These are phyloP conservation scores for Dicranocentrus wangi DNA, from an alignment of 2,888 invertebrate species.

Conservation along the genomic window DNA sequence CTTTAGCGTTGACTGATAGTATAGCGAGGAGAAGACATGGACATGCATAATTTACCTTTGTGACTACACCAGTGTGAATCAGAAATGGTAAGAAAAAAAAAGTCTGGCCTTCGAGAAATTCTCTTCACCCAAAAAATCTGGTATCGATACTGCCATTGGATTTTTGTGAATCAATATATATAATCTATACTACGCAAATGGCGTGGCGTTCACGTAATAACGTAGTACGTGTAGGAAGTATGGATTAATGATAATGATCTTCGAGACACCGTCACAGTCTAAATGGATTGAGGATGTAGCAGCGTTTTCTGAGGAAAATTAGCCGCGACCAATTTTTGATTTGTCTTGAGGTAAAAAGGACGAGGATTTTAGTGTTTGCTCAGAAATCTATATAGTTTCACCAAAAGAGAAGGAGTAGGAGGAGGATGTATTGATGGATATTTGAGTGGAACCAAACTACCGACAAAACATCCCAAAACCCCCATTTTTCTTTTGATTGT, in stretches of 20 bases:
- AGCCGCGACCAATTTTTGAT: constrained; percentile 57
- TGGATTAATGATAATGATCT: constrained; percentile 60
- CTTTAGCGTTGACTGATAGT: neutral
- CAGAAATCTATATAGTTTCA: too few relatives aligned
- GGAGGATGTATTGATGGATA: too few relatives aligned
- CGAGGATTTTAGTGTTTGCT: constrained; percentile 30
- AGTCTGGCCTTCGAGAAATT: constrained; percentile 49
- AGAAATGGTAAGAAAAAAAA: neutral
- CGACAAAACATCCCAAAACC: too few relatives aligned
- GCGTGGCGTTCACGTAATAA: neutral
- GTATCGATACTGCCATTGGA: too few relatives aligned
- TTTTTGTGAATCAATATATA: too few relatives aligned
- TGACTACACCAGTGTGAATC: neutral
- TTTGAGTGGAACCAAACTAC: too few relatives aligned
- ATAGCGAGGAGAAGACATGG: constrained; percentile 34
- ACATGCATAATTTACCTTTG: constrained; percentile 51
- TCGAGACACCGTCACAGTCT: constrained; percentile 36
- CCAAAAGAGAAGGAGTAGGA: too few relatives aligned
- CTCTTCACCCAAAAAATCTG: constrained; percentile 49
- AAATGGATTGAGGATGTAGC: constrained; percentile 10
- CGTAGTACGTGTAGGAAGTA: constrained; percentile 52
- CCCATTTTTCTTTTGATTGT: constrained; percentile 37
- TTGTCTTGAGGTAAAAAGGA: constrained; percentile 36
- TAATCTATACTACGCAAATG: too few relatives aligned
- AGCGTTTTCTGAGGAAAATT: constrained; percentile 45